Conservation (phyloP, 2,888 invertebrate genomes). For the Drosophila algonquin region DNA sequence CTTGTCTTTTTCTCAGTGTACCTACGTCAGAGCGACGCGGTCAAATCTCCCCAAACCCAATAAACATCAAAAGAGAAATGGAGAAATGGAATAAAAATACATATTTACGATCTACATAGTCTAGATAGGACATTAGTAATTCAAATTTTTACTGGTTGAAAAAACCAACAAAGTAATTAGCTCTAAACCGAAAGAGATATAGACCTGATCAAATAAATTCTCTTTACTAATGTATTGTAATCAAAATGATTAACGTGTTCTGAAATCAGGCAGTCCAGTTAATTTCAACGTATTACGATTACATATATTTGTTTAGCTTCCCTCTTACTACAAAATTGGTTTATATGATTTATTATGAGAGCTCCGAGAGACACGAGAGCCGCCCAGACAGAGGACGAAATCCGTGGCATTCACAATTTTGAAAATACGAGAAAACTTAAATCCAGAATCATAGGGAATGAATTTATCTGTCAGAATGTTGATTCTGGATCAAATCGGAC, state of each 20-base stretch:
- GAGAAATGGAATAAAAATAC: neutral
- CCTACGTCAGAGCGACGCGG: neutral
- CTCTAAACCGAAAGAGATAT: neutral
- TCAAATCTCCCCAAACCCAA: neutral
- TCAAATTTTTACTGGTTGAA: neutral
- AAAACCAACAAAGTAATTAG: neutral
- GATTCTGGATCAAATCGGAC: too few species aligned
- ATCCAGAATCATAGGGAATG: too few species aligned
- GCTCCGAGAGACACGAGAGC: too few species aligned
- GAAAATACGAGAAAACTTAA: too few species aligned
- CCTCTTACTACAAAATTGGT: too few species aligned
- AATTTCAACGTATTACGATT: too few species aligned
- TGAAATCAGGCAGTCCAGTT: too few species aligned
- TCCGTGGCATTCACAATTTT: too few species aligned
- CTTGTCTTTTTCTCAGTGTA: neutral
- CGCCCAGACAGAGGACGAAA: too few species aligned
- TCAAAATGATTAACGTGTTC: neutral
- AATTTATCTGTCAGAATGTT: too few species aligned
- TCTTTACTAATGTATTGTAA: neutral
- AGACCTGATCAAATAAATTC: neutral
- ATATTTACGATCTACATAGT: neutral
- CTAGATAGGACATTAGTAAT: neutral
- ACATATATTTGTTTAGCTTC: too few species aligned
- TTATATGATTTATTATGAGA: too few species aligned
- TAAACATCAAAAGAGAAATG: neutral